Evolutionary conservation across 2,888 invertebrate genomes (phyloP), one percentile per base, ranked within the genome.

Genomic region (Drosophila parthenogenetica): DNA sequence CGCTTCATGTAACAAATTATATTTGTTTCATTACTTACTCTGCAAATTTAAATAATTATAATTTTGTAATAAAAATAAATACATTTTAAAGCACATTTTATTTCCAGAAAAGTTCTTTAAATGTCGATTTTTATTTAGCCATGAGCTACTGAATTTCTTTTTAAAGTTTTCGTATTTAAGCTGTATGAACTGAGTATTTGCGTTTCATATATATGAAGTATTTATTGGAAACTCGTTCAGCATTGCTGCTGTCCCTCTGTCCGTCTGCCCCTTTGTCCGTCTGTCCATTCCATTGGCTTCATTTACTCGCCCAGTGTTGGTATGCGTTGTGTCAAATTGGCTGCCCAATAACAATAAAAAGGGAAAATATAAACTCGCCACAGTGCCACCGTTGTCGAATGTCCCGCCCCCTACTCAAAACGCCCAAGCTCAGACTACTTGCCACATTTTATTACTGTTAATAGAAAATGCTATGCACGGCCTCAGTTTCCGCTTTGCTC

Each of bases 391-490:
- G 42, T 25, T 11, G 42, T 39, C 40, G 40, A 39, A 50, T 46
- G 17, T 50, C 17, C 13, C 50, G 14, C 39, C 53, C 7, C 42
- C 35, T 40, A 39, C 48, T 50, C 39, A 43, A 13, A 13, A 25
- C 45, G 22, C 22, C 22, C 35, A 10, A 22, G 29, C 40, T 54
- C 13, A 25, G 13, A 35, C 16, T 43, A 29, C 32, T 57, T 51
- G 42, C 48, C 46, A 43, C 81, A 77, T 81, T 72, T 80, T 74
- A 87, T 85, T 58, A 73, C 64, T 74, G 59, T 81, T 83, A 80
- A 85, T 87, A 82, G 86, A 83, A 87, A 85, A 83, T 83, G 82
- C 86, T 79, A 82, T 85, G 73, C 86, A 87, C 86, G 88, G 73
- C 87, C 69, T 57, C 46, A 57, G 53, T 61, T 46, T 46, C 54